Base-by-base conservation (phyloP, 1,140 invertebrate species). In the Argopecten irradians region DNA sequence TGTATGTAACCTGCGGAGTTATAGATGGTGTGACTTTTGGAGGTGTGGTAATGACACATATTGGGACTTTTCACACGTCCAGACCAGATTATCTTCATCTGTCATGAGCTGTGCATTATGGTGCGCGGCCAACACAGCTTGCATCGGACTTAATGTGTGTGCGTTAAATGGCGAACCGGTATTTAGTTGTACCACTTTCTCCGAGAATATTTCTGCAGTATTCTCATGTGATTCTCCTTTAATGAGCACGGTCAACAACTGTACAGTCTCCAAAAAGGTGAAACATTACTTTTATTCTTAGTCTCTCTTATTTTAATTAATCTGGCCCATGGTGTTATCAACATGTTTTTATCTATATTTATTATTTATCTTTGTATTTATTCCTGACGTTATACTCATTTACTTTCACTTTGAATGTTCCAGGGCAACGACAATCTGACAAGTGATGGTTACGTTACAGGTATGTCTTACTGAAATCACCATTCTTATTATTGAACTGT, bases 71-170 rank as follows among this genome's bases (percentile, higher is more conserved):
- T 71, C 55, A 28, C n/a, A 8, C 28, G 22, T 71, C 16, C 22
- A 71, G 5, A 16, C 55, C n/a, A 22, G 28, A n/a, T 7, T n/a
- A n/a, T 8, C 55, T 3, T 8, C 55, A 0, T 71, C 55, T 7
- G 7, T 28, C n/a, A 71, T 71, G 55, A 71, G 55, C 55, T 71
- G 55, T 71, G 55, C 55, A 71, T 71, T 71, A n/a, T 71, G 55
- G 55, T 71, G 55, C n/a, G n/a, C 22, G 22, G 28, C 22, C 55
- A 71, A 1, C 55, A 71, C n/a, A n/a, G 55, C 22, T 28, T 71
- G 55, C 22, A 28, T 71, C 2, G 55, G 55, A n/a, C 28, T 71
- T 11, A 71, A 71, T n/a, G 11, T 5, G 22, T 71, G 55, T 71
- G 5, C 1, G 5, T 0, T 28, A 71, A 1, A 28, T 28, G 55